Conservation (phyloP, 1,140 invertebrate genomes). For the Drosophila mauritiana region DNA sequence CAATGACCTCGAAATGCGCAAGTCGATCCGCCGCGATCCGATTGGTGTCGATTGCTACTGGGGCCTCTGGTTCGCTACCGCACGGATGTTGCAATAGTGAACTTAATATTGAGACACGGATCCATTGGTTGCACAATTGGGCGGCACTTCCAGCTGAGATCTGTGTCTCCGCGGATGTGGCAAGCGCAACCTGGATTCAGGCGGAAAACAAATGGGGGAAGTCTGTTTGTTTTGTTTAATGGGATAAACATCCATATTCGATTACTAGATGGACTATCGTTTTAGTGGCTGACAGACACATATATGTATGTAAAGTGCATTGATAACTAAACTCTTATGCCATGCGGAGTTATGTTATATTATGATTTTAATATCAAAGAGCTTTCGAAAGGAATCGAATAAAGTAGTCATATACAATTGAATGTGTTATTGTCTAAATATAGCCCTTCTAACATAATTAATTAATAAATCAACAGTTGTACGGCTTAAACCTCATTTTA, state of each 20-base stretch:
- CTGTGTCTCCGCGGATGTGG: constrained; percentile 32
- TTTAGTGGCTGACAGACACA: constrained; percentile 22
- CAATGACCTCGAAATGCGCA: constrained; percentile 71
- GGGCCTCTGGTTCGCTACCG: constrained; percentile 16
- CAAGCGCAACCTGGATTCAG: constrained; percentile 29
- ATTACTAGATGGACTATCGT: constrained; percentile 17
- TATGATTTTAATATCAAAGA: too few species aligned
- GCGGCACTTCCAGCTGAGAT: constrained; percentile 23
- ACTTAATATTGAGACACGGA: constrained; percentile 73
- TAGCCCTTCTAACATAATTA: too few species aligned
- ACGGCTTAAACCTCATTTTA: too few species aligned
- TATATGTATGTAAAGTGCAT: not conserved
- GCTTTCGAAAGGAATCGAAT: too few species aligned
- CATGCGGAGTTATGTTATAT: not conserved
- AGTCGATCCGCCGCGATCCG: constrained; percentile 29
- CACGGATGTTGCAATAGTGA: constrained; percentile 68
- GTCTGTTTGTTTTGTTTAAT: constrained; percentile 22
- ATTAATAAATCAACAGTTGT: too few species aligned
- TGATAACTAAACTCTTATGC: not conserved
- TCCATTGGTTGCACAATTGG: constrained; percentile 53
- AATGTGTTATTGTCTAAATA: too few species aligned
- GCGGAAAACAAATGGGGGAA: constrained; percentile 34
- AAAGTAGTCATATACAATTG: too few species aligned
- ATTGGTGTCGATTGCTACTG: constrained; percentile 46
- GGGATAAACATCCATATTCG: constrained; percentile 22